Percentiles rank a stretch among this genome's conserved stretches.
Evolutionary conservation across 1,140 invertebrate species (phyloP).

Genomic region (Anadara kagoshimensis): DNA sequence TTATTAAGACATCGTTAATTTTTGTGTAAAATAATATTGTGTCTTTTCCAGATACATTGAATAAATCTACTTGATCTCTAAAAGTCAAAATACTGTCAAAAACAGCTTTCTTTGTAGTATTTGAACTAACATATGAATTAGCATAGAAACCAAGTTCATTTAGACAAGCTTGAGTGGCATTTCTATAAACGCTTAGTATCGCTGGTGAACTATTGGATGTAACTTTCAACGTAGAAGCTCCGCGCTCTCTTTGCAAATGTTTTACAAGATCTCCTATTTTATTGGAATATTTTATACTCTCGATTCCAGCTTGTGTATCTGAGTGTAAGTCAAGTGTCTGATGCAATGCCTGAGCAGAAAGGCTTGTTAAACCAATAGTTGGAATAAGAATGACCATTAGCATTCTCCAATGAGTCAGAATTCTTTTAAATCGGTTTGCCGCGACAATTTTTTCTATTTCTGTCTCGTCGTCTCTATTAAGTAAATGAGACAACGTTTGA

Average conservation of each 20-base stretch:
- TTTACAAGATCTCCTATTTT: neutral
- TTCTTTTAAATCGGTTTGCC: neutral
- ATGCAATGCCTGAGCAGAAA: neutral
- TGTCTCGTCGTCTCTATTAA: too few relatives aligned
- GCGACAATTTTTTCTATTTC: too few relatives aligned
- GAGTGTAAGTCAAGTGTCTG: neutral
- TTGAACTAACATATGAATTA: too few relatives aligned
- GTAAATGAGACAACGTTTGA: too few relatives aligned
- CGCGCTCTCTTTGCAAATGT: conserved; percentile 22
- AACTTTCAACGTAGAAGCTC: conserved; percentile 6
- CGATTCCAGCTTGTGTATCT: neutral
- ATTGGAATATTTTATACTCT: neutral
- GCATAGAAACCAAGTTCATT: too few relatives aligned
- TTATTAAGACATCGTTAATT: conserved; percentile 4
- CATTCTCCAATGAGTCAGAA: conserved; percentile 23
- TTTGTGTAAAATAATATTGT: conserved; percentile 13
- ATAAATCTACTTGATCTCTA: neutral
- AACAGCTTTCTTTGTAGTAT: neutral
- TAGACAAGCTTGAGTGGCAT: conserved; percentile 1
- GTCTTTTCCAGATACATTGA: neutral
- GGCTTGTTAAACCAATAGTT: neutral
- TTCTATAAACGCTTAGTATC: neutral
- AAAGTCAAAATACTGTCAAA: neutral
- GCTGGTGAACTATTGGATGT: neutral
- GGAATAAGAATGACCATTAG: conserved; percentile 28